Percentiles rank a stretch among this genome's conserved stretches.
phyloP scores from a whole-genome alignment of 2,888 invertebrate genomes.

The Troglohyphantes excavatus region DNA sequence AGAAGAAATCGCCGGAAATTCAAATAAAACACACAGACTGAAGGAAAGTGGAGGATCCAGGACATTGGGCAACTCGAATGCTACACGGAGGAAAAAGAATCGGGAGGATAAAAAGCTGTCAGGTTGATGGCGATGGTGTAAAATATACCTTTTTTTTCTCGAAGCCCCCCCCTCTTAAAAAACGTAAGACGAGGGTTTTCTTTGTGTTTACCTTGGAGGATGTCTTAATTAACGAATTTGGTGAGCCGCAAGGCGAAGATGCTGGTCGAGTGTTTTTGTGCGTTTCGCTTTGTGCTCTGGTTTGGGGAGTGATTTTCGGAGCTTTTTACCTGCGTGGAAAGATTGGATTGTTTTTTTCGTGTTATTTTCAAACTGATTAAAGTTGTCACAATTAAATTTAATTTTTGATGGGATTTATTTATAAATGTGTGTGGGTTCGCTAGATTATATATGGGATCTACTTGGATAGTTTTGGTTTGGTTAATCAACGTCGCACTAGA shows the following conservation, averaged over 20 bases:
- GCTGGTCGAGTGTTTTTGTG: constrained; percentile 61
- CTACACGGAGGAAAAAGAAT: constrained; percentile 26
- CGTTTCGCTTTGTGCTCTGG: constrained; percentile 32
- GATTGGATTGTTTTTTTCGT: too few relatives aligned
- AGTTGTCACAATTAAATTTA: too few relatives aligned
- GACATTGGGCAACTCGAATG: constrained; percentile 5
- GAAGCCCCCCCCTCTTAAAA: constrained; percentile 10
- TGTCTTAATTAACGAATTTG: constrained; percentile 77
- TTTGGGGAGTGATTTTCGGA: not conserved
- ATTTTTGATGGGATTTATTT: too few relatives aligned
- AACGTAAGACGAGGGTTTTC: constrained; percentile 44
- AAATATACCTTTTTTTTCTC: constrained; percentile 53
- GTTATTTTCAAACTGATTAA: too few relatives aligned
- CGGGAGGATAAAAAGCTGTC: constrained; percentile 38
- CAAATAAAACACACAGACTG: constrained; percentile 67
- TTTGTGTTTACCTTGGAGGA: constrained; percentile 74
- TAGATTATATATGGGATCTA: too few relatives aligned
- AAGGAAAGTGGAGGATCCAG: constrained; percentile 26
- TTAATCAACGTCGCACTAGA: too few relatives aligned
- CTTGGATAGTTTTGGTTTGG: too few relatives aligned
- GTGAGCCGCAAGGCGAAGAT: constrained; percentile 74
- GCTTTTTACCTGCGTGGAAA: not conserved
- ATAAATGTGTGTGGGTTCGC: too few relatives aligned
- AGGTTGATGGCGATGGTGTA: constrained; percentile 46
- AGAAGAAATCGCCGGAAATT: constrained; percentile 60